phyloP scores from a whole-genome alignment of 2,113 vertebrate genomes.

The Eolophus roseicapilla region DNA sequence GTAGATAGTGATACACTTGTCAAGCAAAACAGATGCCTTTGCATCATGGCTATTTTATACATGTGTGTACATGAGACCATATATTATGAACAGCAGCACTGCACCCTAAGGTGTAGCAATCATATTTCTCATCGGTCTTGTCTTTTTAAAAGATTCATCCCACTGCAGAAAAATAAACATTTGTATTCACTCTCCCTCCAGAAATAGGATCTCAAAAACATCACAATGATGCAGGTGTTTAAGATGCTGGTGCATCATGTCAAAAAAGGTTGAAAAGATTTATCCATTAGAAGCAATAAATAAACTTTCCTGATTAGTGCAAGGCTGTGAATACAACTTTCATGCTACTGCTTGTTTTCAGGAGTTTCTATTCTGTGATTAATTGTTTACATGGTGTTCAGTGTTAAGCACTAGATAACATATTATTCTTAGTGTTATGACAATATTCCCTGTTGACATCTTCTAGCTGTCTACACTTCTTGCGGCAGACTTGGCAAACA shows the following conservation, averaged over 20 bases:
- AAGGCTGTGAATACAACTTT: slow-evolving; percentile 1
- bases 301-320: not conserved
- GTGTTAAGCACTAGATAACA: slow-evolving; percentile 49
- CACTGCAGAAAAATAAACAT: not conserved
- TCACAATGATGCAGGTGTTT: not conserved
- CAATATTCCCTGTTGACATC: slow-evolving; percentile 61
- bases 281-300: slow-evolving; percentile 5
- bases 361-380: slow-evolving; percentile 30
- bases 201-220: not conserved
- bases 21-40: not conserved
- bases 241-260: not conserved
- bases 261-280: not conserved
- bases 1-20: not conserved
- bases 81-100: not conserved
- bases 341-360: not conserved
- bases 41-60: not conserved
- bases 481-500: slow-evolving; percentile 50
- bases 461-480: slow-evolving; percentile 56
- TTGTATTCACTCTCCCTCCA: not conserved
- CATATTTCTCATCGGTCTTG: not conserved
- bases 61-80: not conserved
- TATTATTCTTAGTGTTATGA: slow-evolving; percentile 61
- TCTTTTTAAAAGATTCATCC: not conserved
- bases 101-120: not conserved
- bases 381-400: slow-evolving; percentile 57